phyloP scores from a whole-genome alignment of 1,140 invertebrate genomes.

The Yoshiicerus persimilis region DNA sequence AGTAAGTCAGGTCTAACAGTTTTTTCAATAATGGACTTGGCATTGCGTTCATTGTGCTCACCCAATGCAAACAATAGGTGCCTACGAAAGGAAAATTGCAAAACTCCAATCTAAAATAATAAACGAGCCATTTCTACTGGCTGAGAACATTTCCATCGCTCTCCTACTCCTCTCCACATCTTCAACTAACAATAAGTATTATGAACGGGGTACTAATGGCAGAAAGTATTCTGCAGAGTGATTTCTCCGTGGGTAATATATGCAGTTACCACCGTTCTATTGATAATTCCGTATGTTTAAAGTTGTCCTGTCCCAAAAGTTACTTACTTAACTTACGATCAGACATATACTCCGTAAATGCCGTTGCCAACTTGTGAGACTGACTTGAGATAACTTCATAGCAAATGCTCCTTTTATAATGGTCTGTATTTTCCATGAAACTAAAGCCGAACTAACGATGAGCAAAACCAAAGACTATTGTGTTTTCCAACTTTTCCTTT shows the following conservation, averaged over 20 bases:
- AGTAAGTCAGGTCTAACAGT: not conserved
- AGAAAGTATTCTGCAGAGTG: not conserved
- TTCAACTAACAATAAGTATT: not conserved
- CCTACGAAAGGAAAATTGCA: not conserved
- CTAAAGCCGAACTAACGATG: no score
- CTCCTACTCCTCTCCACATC: not conserved
- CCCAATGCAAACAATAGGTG: not conserved
- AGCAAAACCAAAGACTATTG: no score
- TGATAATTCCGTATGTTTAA: not conserved
- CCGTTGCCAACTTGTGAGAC: not conserved
- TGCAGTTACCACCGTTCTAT: not conserved
- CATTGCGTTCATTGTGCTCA: not conserved
- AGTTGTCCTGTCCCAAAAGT: not conserved
- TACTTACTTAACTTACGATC: not conserved
- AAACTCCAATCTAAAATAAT: not conserved
- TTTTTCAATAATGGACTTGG: not conserved
- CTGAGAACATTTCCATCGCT: not conserved
- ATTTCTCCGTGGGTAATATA: not conserved
- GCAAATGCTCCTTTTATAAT: no score
- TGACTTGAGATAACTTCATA: not conserved
- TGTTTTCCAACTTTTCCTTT: not conserved
- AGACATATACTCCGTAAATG: not conserved
- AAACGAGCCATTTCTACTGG: not conserved
- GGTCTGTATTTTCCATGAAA: no score
- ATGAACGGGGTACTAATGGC: not conserved